phyloP scores from a whole-genome alignment of 1,140 invertebrate species.

The Eufriesea mexicana region DNA sequence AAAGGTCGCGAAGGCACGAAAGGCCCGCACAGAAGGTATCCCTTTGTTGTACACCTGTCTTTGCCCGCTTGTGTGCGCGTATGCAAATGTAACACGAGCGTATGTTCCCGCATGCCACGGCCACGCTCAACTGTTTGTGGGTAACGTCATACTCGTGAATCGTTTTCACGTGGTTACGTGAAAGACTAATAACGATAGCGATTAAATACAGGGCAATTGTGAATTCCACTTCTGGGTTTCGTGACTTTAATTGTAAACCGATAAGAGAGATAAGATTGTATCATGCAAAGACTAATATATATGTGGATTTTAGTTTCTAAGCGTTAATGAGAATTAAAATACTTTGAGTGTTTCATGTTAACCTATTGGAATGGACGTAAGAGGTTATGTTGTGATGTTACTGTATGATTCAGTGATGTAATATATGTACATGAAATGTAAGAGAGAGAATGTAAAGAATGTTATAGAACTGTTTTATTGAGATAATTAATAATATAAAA shows the following conservation, averaged over 20 bases:
- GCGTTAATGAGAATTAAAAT: too few species aligned
- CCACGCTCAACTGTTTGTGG: neutral
- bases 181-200: neutral
- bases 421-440: too few species aligned
- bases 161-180: constrained; percentile 4
- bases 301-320: too few species aligned
- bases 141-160: neutral
- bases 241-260: neutral
- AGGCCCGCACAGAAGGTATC: constrained; percentile 46
- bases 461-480: too few species aligned
- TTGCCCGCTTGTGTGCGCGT: neutral
- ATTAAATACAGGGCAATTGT: neutral
- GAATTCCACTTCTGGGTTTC: neutral
- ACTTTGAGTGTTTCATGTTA: too few species aligned
- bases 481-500: too few species aligned
- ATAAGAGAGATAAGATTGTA: neutral
- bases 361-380: too few species aligned
- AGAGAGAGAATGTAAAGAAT: too few species aligned
- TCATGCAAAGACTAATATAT: neutral
- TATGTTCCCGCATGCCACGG: constrained; percentile 8
- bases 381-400: too few species aligned
- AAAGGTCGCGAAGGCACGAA: constrained; percentile 38
- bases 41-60: constrained; percentile 54
- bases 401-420: too few species aligned
- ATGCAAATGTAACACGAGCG: constrained; percentile 10